Base-by-base conservation (phyloP, 2,888 invertebrate species). In the Leptopilina myrica region DNA sequence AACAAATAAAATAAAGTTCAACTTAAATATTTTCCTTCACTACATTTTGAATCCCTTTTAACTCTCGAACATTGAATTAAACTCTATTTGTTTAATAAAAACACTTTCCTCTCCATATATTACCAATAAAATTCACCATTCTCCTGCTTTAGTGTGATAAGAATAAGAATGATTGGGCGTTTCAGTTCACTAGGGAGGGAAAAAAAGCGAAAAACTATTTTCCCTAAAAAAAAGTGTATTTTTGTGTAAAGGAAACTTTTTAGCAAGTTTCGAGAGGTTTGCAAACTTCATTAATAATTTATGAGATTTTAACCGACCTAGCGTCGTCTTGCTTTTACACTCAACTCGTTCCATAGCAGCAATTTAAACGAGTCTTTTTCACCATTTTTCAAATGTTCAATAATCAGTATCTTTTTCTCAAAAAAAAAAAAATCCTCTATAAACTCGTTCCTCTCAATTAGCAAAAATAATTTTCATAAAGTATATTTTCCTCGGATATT, bases 231-330 rank as follows among this genome's bases (percentile, higher is more conserved):
- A 20, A 62, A 15, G 62, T 20, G 62, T 15, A 62, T 62, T 62
- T 62, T 62, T 62, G 9, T 15, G 20, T 62, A 20, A 62, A 62
- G 62, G 62, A 62, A 62, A 62, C 62, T 62, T 62, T 49, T 62
- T 62, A 62, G 62, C 62, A 62, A 62, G 62, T 62, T 62, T 62
- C 62, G 62, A 62, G 20, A 62, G 62, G 62, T 62, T 62, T 20
- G 62, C 62, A 62, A 62, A 62, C 62, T 62, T 62, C 62, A 62
- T 62, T 62, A 62, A 62, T 62, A 62, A 62, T 62, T 62, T 62
- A 62, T 62, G 62, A 62, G 62, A 62, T 62, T 62, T 62, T 62
- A 62, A 62, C 62, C 62, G 62, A 62, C 15, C 62, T 20, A 62
- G 62, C 15, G 62, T 62, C 15, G 62, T 15, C 62, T 62, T 62